These are phyloP conservation scores for Elgaria multicarinata DNA, from an alignment of 2,113 vertebrate genomes.

Conservation along the genomic window DNA sequence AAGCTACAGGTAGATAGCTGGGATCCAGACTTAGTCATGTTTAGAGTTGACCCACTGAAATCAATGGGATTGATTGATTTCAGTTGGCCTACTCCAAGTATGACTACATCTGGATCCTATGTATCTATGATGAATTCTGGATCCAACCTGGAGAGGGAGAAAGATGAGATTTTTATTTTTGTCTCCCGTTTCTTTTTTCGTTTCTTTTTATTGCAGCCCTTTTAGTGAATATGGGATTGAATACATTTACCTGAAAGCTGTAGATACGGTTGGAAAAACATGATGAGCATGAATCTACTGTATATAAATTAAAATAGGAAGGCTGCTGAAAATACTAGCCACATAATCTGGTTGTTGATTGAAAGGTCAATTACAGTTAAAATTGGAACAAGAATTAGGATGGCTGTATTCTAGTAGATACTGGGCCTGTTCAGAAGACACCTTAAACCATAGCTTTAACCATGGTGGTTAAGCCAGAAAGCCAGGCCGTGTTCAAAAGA, in stretches of 20 bases:
- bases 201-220: constrained; percentile 54
- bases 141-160: too few relatives aligned
- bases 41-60: too few relatives aligned
- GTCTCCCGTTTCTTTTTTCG: constrained; percentile 45
- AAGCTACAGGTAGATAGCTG: background rate
- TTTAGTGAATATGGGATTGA: constrained; percentile 60
- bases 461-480: too few relatives aligned
- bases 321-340: constrained; percentile 29
- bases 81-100: too few relatives aligned
- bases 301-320: constrained; percentile 34
- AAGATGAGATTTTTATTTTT: background rate
- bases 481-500: too few relatives aligned
- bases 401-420: constrained; percentile 17
- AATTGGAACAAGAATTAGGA: constrained; percentile 35
- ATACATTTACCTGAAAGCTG: constrained; percentile 40
- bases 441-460: too few relatives aligned
- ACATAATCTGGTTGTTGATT: constrained; percentile 25
- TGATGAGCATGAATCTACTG: constrained; percentile 28
- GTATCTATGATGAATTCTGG: too few relatives aligned
- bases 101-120: too few relatives aligned
- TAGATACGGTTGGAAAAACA: constrained; percentile 52
- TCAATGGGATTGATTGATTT: too few relatives aligned
- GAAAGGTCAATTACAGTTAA: constrained; percentile 25
- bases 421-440: too few relatives aligned
- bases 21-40: too few relatives aligned